phyloP scores from a whole-genome alignment of 2,888 invertebrate genomes.

The Andrena dorsata region DNA sequence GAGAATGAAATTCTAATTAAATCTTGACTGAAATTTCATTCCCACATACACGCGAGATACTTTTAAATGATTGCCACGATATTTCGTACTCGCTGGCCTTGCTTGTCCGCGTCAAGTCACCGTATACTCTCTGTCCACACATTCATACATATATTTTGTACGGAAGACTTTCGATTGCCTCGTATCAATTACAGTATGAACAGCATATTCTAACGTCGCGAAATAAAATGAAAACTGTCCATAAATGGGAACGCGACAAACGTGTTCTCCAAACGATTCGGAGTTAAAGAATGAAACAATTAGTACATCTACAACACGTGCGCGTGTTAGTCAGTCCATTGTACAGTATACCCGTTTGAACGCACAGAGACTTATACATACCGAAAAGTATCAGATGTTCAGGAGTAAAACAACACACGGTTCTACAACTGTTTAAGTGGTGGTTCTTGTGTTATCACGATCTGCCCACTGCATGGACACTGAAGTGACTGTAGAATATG shows the following conservation, averaged over 20 bases:
- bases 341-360: background rate
- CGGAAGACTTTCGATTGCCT: too few species aligned
- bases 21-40: background rate
- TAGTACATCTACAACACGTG: too few species aligned
- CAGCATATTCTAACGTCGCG: too few species aligned
- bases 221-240: too few species aligned
- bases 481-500: background rate
- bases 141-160: too few species aligned
- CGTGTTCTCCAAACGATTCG: background rate
- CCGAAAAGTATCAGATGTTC: conserved; percentile 3
- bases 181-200: too few species aligned
- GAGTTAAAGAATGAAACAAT: background rate
- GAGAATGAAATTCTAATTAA: background rate
- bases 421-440: background rate
- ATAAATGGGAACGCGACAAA: too few species aligned
- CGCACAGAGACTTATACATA: background rate
- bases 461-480: background rate
- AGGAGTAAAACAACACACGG: background rate
- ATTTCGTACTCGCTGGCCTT: background rate
- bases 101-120: too few species aligned
- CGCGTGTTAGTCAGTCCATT: too few species aligned
- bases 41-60: background rate
- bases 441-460: background rate
- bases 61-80: background rate
- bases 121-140: too few species aligned